phyloP scores from a whole-genome alignment of 2,797 vertebrate species.

The Pygocentrus nattereri region DNA sequence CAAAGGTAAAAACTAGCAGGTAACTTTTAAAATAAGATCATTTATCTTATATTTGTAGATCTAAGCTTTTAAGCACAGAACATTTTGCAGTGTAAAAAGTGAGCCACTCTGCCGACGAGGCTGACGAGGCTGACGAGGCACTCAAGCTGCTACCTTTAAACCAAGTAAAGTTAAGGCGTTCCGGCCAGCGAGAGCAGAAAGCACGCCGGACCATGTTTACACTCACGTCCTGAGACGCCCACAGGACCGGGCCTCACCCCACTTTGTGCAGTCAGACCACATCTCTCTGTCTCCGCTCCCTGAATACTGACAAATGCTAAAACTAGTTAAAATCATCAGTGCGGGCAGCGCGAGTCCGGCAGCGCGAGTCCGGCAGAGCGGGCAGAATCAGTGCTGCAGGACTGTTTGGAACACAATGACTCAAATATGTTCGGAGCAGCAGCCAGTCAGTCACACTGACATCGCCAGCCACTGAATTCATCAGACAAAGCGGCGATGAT shows the following conservation, averaged over 20 bases:
- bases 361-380: not conserved
- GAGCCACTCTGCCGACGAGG: no score
- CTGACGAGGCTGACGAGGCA: no score
- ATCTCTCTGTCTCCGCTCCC: not conserved
- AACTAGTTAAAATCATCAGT: conserved; percentile 8
- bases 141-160: no score
- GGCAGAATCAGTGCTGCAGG: conserved; percentile 1
- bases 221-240: not conserved
- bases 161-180: not conserved
- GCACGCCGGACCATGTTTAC: not conserved
- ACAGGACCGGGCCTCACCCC: not conserved
- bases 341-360: not conserved
- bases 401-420: conserved; percentile 1
- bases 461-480: not conserved
- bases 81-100: no score
- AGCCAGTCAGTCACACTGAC: not conserved
- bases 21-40: no score
- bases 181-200: not conserved
- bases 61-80: no score
- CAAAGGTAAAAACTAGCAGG: no score
- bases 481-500: not conserved
- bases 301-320: conserved; percentile 15
- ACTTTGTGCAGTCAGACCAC: not conserved
- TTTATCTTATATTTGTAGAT: no score
- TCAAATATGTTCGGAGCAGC: not conserved